Evolutionary conservation across 2,797 vertebrate species (phyloP).

Genomic region (Chaunax sp.): DNA sequence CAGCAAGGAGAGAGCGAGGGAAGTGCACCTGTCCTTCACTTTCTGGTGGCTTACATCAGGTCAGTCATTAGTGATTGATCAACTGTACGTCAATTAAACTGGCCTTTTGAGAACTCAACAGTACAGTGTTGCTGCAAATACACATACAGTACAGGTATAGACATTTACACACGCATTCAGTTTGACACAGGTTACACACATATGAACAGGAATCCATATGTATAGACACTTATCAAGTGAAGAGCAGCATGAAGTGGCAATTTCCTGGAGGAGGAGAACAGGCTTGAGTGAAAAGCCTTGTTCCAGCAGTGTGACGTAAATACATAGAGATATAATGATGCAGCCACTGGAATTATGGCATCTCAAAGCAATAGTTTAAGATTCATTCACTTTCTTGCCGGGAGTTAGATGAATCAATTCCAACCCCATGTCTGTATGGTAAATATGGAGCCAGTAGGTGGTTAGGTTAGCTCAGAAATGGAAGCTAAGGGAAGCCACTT

Average conservation of each 20-base stretch:
- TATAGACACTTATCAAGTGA: neutral
- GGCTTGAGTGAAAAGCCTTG: slow-evolving; percentile 6
- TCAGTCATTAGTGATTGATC: slow-evolving; percentile 48
- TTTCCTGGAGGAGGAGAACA: neutral
- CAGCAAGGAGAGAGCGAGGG: slow-evolving; percentile 87
- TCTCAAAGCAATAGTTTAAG: neutral
- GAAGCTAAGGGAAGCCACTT: no score
- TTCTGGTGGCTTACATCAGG: slow-evolving; percentile 93
- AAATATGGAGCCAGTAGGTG: neutral
- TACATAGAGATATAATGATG: neutral
- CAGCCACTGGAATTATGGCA: neutral
- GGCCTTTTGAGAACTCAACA: neutral
- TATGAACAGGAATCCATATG: neutral
- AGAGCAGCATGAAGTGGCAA: neutral
- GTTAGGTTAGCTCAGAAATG: no score
- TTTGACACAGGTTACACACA: neutral
- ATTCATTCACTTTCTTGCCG: neutral
- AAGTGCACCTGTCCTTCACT: slow-evolving; percentile 89
- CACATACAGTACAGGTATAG: neutral
- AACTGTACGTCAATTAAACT: neutral
- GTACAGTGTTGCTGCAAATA: neutral
- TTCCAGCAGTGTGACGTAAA: neutral
- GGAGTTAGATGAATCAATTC: neutral
- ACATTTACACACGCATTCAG: neutral
- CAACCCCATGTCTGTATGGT: neutral